Conservation (phyloP, 2,797 vertebrate genomes). For the Betta splendens region DNA sequence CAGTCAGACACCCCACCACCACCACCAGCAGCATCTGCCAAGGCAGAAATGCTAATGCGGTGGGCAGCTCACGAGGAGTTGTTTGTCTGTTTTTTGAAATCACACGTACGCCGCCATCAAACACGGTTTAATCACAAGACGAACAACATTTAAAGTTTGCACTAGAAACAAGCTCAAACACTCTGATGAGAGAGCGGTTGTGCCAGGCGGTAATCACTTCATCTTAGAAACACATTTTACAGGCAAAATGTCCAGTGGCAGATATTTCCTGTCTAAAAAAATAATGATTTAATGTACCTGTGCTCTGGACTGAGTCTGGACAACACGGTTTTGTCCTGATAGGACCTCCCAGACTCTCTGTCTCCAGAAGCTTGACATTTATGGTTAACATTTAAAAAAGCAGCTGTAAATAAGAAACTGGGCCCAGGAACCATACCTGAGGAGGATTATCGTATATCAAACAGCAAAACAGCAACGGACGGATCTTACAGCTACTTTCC, state of each 20-base stretch:
- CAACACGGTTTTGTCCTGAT: slow-evolving; percentile 78
- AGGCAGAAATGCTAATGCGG: slow-evolving; percentile 71
- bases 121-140: slow-evolving; percentile 44
- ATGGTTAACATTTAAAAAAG: slow-evolving; percentile 67
- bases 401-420: slow-evolving; percentile 71
- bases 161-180: slow-evolving; percentile 31
- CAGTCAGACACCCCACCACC: slow-evolving; percentile 51
- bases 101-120: slow-evolving; percentile 54
- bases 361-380: slow-evolving; percentile 76
- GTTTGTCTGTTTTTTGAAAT: slow-evolving; percentile 64
- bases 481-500: slow-evolving; percentile 61
- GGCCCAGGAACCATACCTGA: slow-evolving; percentile 59
- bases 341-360: slow-evolving; percentile 73
- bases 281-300: slow-evolving; percentile 78
- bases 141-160: slow-evolving; percentile 44
- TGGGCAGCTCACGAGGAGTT: slow-evolving; percentile 56
- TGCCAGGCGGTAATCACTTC: slow-evolving; percentile 73
- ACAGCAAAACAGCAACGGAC: slow-evolving; percentile 66
- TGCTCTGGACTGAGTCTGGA: slow-evolving; percentile 69
- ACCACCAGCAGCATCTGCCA: slow-evolving; percentile 56
- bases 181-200: slow-evolving; percentile 45
- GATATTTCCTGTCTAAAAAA: slow-evolving; percentile 79
- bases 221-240: slow-evolving; percentile 78
- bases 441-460: slow-evolving; percentile 73
- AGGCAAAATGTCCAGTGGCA: slow-evolving; percentile 72